phyloP scores from a whole-genome alignment of 1,140 invertebrate genomes.

The Bathynomus jamesi region DNA sequence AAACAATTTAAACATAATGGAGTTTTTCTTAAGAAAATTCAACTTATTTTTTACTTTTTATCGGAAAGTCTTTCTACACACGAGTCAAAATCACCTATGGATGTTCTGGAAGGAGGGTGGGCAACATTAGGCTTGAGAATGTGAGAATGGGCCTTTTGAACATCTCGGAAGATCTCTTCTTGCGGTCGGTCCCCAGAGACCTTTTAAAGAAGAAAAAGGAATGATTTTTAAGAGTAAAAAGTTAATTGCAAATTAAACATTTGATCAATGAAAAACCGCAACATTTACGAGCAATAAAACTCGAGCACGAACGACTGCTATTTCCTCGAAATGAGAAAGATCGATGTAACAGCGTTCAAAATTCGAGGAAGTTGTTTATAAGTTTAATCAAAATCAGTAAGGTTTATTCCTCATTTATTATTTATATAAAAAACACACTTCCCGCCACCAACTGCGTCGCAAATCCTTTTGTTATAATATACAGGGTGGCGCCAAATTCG shows the following conservation, averaged over 20 bases:
- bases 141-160: slow-evolving; percentile 34
- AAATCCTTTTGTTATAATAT: too few species aligned
- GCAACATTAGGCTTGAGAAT: slow-evolving; percentile 23
- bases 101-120: slow-evolving; percentile 8
- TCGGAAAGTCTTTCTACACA: too few species aligned
- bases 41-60: too few species aligned
- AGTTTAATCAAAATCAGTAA: too few species aligned
- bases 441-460: too few species aligned
- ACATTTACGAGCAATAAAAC: neutral
- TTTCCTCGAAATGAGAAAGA: neutral
- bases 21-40: too few species aligned
- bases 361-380: neutral
- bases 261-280: neutral
- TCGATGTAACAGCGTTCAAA: neutral
- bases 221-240: neutral
- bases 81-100: neutral
- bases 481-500: too few species aligned
- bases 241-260: neutral
- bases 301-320: neutral
- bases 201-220: slow-evolving; percentile 14
- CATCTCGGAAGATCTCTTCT: slow-evolving; percentile 37
- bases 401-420: too few species aligned
- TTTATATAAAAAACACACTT: too few species aligned
- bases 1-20: too few species aligned
- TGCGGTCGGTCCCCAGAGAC: slow-evolving; percentile 38